A percentile compares a stretch with the other conserved stretches of the same genome.
Evolutionary conservation across 2,888 invertebrate species (phyloP).

Genomic region (Ceramica pisi): DNA sequence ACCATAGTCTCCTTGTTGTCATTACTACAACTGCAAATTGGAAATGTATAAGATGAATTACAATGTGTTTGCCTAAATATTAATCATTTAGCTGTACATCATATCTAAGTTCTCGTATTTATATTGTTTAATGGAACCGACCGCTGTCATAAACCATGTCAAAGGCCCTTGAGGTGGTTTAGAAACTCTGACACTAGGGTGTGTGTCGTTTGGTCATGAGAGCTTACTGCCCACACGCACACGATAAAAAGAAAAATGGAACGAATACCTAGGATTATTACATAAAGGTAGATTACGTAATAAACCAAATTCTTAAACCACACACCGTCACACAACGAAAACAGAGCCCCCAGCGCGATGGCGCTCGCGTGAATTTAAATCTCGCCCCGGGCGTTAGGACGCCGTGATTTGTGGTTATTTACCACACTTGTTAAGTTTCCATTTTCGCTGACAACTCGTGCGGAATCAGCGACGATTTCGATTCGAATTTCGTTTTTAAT

Average conservation of each 20-base stretch:
- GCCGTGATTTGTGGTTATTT: constrained; percentile 91
- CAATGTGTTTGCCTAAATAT: too few species aligned
- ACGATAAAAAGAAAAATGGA: too few species aligned
- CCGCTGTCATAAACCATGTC: too few species aligned
- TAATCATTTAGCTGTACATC: too few species aligned
- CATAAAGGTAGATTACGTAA: neutral
- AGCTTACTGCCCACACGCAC: too few species aligned
- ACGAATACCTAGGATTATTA: neutral
- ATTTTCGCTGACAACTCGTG: constrained; percentile 86
- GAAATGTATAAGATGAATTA: neutral
- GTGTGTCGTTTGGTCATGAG: too few species aligned
- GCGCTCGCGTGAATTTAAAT: constrained; percentile 88
- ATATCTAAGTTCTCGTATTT: too few species aligned
- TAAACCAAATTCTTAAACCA: neutral
- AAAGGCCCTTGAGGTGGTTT: too few species aligned
- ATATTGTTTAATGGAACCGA: neutral
- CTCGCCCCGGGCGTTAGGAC: constrained; percentile 88
- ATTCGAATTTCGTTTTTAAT: constrained; percentile 88
- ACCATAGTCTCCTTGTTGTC: neutral
- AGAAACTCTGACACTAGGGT: too few species aligned
- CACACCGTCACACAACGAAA: constrained; percentile 57
- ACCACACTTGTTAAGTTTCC: constrained; percentile 89
- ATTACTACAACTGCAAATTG: neutral
- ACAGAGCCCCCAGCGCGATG: constrained; percentile 71
- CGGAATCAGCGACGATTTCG: constrained; percentile 86